These are phyloP conservation scores for Meda fulgida DNA, from an alignment of 2,797 vertebrate genomes.

Conservation along the genomic window DNA sequence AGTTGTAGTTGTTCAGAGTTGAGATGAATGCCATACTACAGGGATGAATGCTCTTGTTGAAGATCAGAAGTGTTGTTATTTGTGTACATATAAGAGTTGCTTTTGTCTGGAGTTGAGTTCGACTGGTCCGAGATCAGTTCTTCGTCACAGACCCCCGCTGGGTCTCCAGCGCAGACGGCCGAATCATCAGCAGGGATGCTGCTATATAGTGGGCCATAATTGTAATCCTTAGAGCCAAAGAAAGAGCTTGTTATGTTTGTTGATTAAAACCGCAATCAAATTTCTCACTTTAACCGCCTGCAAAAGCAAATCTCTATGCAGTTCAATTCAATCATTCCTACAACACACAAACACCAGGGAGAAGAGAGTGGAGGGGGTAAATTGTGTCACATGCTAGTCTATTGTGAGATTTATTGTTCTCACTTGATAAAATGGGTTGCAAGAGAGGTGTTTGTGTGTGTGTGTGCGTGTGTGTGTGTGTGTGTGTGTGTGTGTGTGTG, in stretches of 20 bases:
- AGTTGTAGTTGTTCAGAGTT: too few species aligned
- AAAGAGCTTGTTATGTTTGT: slow-evolving; percentile 75
- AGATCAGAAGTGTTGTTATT: not conserved
- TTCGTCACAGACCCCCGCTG: slow-evolving; percentile 16
- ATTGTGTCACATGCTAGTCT: slow-evolving; percentile 65
- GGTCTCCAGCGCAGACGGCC: slow-evolving; percentile 69
- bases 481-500: not conserved
- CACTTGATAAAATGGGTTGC: slow-evolving; percentile 40
- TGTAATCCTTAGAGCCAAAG: slow-evolving; percentile 77
- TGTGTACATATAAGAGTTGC: not conserved
- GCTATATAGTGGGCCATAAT: slow-evolving; percentile 75
- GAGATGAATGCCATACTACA: not conserved
- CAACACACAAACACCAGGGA: slow-evolving; percentile 37
- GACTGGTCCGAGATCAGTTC: slow-evolving; percentile 11
- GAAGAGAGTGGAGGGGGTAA: slow-evolving; percentile 35
- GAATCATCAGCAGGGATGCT: slow-evolving; percentile 68
- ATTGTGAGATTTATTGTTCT: slow-evolving; percentile 66
- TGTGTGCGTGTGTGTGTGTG: slow-evolving; percentile 20
- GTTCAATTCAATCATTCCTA: slow-evolving; percentile 73
- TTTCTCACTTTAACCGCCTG: slow-evolving; percentile 72
- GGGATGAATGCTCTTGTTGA: not conserved
- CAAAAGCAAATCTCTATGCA: slow-evolving; percentile 71
- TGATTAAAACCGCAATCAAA: slow-evolving; percentile 84
- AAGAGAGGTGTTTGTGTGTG: slow-evolving; percentile 34
- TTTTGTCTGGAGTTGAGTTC: slow-evolving; percentile 19